Conservation (phyloP, 2,113 vertebrate species). For the Delphinapterus leucas region DNA sequence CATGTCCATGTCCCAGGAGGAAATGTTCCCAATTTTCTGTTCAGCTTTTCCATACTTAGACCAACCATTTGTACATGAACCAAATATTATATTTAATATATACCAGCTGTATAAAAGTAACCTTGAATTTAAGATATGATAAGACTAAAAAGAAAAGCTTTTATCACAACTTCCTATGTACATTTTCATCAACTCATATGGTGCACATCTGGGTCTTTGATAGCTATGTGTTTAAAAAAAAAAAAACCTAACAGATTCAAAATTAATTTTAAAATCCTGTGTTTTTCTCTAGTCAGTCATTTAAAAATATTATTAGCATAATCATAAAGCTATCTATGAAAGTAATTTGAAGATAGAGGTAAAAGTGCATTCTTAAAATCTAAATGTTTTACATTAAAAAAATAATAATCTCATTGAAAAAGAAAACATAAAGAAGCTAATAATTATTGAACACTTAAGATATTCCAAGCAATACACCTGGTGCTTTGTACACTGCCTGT, state of each 20-base stretch:
- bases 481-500: background rate
- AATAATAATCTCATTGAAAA: background rate
- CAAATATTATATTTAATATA: slow-evolving; percentile 63
- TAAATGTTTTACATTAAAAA: slow-evolving; percentile 23
- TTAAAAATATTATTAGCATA: slow-evolving; percentile 40
- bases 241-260: slow-evolving; percentile 44
- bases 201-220: slow-evolving; percentile 61
- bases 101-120: slow-evolving; percentile 64
- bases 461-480: background rate
- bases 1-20: background rate
- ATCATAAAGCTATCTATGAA: background rate
- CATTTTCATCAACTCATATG: slow-evolving; percentile 66
- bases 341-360: background rate
- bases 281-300: background rate
- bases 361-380: background rate
- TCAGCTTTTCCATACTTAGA: slow-evolving; percentile 15
- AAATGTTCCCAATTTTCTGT: background rate
- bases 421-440: background rate
- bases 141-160: slow-evolving; percentile 64
- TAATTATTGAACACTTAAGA: background rate
- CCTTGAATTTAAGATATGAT: slow-evolving; percentile 70
- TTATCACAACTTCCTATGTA: slow-evolving; percentile 60
- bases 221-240: background rate
- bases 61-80: slow-evolving; percentile 40
- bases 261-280: slow-evolving; percentile 57